Evolutionary conservation across 1,140 invertebrate genomes (phyloP).

Genomic region (Neotoxoptera formosana): DNA sequence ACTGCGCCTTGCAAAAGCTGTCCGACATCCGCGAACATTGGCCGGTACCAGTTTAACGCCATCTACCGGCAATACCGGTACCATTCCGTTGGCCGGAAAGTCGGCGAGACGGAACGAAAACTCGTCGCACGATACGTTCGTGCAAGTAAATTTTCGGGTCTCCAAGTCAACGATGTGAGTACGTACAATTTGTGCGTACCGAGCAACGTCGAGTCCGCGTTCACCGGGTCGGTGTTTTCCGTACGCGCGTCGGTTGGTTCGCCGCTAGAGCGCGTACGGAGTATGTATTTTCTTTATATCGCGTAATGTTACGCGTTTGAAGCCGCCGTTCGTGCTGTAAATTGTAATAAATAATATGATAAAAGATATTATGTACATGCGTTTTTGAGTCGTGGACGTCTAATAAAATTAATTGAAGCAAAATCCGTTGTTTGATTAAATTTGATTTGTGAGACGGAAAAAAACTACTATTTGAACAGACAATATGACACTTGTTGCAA

Average conservation of each 20-base stretch:
- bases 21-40: not conserved
- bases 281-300: not conserved
- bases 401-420: not conserved
- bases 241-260: not conserved
- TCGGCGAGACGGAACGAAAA: not conserved
- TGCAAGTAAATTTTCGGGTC: not conserved
- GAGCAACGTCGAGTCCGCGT: not conserved
- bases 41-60: not conserved
- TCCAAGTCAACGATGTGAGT: not conserved
- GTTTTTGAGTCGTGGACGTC: not conserved
- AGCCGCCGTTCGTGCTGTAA: not conserved
- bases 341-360: not conserved
- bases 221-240: not conserved
- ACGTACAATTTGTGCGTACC: not conserved
- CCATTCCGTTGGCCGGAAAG: too few species aligned
- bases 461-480: not conserved
- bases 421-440: not conserved
- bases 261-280: not conserved
- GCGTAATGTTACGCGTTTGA: not conserved
- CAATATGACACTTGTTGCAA: not conserved
- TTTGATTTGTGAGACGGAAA: not conserved
- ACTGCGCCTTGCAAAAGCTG: too few species aligned
- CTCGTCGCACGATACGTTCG: not conserved
- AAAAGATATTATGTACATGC: not conserved
- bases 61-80: not conserved